Evolutionary conservation across 1,140 invertebrate genomes (phyloP).

Genomic region (Euborellia annulipes): DNA sequence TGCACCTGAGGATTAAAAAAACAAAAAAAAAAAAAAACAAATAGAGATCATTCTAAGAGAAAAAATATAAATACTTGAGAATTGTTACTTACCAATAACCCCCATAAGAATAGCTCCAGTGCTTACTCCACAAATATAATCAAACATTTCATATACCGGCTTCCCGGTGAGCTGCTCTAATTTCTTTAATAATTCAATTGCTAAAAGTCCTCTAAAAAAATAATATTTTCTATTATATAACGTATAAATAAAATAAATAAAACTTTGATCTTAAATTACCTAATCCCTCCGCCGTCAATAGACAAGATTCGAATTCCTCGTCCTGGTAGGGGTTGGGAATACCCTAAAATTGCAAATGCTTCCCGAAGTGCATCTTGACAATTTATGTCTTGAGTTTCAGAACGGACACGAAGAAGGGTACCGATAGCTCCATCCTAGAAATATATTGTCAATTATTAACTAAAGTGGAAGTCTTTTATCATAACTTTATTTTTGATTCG

Average conservation of each 20-base stretch:
- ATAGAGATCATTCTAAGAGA: too few species aligned
- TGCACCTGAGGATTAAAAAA: constrained; percentile 30
- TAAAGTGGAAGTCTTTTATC: constrained; percentile 1
- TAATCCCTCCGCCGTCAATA: constrained; percentile 80
- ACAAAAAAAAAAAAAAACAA: too few species aligned
- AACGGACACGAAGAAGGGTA: constrained; percentile 35
- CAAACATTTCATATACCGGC: constrained; percentile 56
- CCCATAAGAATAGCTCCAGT: constrained; percentile 66
- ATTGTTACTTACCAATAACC: constrained; percentile 43
- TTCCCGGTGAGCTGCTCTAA: constrained; percentile 56
- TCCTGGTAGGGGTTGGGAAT: constrained; percentile 47
- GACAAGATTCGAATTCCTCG: constrained; percentile 66
- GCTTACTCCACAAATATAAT: constrained; percentile 83
- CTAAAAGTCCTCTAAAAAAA: constrained; percentile 50
- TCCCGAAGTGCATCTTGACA: constrained; percentile 32
- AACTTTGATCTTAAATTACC: constrained; percentile 23
- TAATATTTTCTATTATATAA: not conserved
- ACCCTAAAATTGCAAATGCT: constrained; percentile 58
- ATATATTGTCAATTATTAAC: too few species aligned
- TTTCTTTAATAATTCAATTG: constrained; percentile 61
- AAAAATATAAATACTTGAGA: too few species aligned
- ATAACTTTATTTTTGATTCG: not conserved
- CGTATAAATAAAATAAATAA: not conserved
- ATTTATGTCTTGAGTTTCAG: constrained; percentile 26
- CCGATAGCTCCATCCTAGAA: constrained; percentile 44